These are phyloP conservation scores for Euproctis similis DNA, from an alignment of 2,888 invertebrate genomes.

Conservation along the genomic window DNA sequence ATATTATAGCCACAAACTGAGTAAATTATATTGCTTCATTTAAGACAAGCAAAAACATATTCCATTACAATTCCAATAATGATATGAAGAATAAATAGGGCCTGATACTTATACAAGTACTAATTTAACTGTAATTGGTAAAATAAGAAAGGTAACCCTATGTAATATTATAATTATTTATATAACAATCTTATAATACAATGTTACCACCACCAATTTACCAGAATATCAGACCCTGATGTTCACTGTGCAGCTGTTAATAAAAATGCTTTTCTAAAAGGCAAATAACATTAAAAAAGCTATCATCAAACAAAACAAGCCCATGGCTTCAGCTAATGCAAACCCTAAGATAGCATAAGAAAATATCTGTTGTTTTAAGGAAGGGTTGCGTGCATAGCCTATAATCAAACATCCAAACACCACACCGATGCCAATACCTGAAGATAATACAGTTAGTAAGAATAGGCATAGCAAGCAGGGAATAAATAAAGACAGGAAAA, in stretches of 20 bases:
- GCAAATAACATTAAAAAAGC: conserved; percentile 97
- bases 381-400: conserved; percentile 97
- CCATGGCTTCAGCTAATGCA: conserved; percentile 99
- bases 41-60: too few relatives aligned
- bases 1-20: too few relatives aligned
- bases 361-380: conserved; percentile 97
- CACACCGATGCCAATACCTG: conserved; percentile 97
- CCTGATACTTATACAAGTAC: too few relatives aligned
- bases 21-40: too few relatives aligned
- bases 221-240: conserved; percentile 8
- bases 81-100: too few relatives aligned
- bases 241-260: conserved; percentile 49
- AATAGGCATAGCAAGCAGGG: conserved; percentile 5
- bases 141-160: too few relatives aligned
- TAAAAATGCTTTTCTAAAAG: conserved; percentile 75
- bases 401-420: conserved; percentile 98
- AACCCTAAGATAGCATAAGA: conserved; percentile 98
- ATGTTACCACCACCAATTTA: background rate
- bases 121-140: too few relatives aligned
- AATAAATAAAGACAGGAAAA: background rate
- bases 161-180: too few relatives aligned
- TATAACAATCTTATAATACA: background rate
- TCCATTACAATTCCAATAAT: too few relatives aligned
- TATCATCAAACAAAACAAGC: conserved; percentile 99
- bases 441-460: conserved; percentile 31